Evolutionary conservation across 1,140 invertebrate genomes (phyloP).

Genomic region (Drosophila pseudoananassae): DNA sequence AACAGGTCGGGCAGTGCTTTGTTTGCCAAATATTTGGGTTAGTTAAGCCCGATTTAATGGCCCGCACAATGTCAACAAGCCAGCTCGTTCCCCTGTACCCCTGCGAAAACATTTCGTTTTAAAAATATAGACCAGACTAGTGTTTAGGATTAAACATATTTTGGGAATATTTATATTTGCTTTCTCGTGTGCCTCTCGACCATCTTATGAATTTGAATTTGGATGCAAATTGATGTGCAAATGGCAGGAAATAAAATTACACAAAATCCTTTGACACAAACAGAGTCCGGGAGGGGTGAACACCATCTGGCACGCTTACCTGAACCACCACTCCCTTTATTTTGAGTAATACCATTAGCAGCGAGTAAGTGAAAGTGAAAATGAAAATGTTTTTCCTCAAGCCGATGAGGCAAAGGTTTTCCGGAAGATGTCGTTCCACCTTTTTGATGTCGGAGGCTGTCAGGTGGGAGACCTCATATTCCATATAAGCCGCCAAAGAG

Average conservation of each 20-base stretch:
- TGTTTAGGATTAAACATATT: neutral
- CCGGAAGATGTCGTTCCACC: constrained; percentile 11
- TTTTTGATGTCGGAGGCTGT: constrained; percentile 38
- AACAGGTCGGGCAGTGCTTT: constrained; percentile 25
- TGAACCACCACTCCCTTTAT: neutral
- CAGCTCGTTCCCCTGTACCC: constrained; percentile 11
- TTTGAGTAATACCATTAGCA: constrained; percentile 64
- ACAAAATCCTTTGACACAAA: constrained; percentile 76
- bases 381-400: constrained; percentile 58
- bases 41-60: constrained; percentile 44
- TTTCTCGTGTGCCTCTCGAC: neutral
- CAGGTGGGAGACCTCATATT: neutral
- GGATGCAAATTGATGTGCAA: constrained; percentile 57
- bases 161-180: neutral
- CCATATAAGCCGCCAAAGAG: constrained; percentile 8
- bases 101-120: constrained; percentile 4
- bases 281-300: constrained; percentile 4
- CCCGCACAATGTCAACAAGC: constrained; percentile 38
- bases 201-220: constrained; percentile 30
- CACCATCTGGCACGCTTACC: neutral
- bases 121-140: constrained; percentile 1
- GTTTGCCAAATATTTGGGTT: constrained; percentile 45
- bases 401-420: constrained; percentile 20
- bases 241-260: constrained; percentile 71
- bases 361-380: constrained; percentile 68